These are phyloP conservation scores for Drosophila mojavensis DNA, from an alignment of 1,140 invertebrate genomes.

Conservation along the genomic window DNA sequence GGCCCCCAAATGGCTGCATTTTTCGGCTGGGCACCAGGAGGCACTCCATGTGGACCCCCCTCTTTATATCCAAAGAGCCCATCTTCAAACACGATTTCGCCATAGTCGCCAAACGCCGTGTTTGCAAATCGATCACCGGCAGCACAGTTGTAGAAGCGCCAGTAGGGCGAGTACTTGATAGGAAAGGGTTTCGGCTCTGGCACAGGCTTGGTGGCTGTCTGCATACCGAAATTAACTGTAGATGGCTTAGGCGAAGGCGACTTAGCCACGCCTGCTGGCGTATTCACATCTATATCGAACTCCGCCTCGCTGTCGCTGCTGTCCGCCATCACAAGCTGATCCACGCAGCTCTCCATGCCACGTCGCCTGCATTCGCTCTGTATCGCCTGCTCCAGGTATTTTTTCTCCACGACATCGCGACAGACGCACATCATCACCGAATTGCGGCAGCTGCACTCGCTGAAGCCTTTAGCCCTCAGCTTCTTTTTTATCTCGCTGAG, in stretches of 20 bases:
- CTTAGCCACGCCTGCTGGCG: conserved; percentile 50
- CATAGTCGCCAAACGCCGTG: conserved; percentile 43
- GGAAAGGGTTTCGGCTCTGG: conserved; percentile 18
- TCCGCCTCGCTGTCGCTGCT: conserved; percentile 78
- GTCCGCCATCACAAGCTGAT: conserved; percentile 64
- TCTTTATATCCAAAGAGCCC: conserved; percentile 48
- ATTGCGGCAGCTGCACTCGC: conserved; percentile 68
- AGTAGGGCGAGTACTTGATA: conserved; percentile 30
- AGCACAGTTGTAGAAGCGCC: conserved; percentile 50
- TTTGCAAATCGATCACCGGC: conserved; percentile 57
- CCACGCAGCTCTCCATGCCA: conserved; percentile 35
- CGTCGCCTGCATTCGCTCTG: conserved; percentile 54
- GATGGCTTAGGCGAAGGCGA: too few relatives aligned
- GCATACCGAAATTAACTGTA: too few relatives aligned
- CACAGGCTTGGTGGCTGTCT: neutral
- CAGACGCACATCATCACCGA: conserved; percentile 68
- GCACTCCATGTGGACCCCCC: conserved; percentile 49
- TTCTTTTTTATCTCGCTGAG: conserved; percentile 59
- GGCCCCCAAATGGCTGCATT: conserved; percentile 14
- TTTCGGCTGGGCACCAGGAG: conserved; percentile 1
- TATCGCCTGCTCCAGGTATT: conserved; percentile 40
- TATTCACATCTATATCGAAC: conserved; percentile 71
- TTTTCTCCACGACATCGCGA: conserved; percentile 56
- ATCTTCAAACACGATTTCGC: conserved; percentile 57
- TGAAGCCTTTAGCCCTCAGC: conserved; percentile 63